Base-by-base conservation (phyloP, 2,113 vertebrate genomes). In the Bos javanicus region DNA sequence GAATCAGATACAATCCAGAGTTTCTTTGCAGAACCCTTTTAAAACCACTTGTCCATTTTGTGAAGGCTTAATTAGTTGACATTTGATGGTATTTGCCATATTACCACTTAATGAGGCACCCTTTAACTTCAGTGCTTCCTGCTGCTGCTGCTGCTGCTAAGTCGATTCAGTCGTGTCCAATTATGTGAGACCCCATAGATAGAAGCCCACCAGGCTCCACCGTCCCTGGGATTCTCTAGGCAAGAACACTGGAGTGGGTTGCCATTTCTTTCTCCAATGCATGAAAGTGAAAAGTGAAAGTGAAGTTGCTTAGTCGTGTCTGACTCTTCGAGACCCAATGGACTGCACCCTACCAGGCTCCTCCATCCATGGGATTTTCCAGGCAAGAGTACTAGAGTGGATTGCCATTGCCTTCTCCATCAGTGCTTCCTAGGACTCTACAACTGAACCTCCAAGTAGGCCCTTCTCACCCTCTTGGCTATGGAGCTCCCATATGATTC, bases 21-120 rank as follows among this genome's bases (percentile, higher is more conserved):
- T 90, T 94, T 89, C 92, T 92, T 87, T 56, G 26, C 21, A 83
- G 54, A 87, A 95, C 93, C 39, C 82, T 91, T 93, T 94, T 46
- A 91, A 87, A 95, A 64, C 33, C 23, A 88, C 23, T 30, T 64
- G 78, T 54, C 57, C n/a, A 39, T 59, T 94, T 48, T 64, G 52
- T 50, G 36, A 88, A 85, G 25, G 3, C 84, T 30, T 83, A 21
- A 33, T 89, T 81, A 89, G 43, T 23, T 91, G 50, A 94, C 87
- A 89, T 11, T 16, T 1, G 30, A 28, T 16, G 26, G 54, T 26
- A 62, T 94, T 81, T 97, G 46, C 57, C 91, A 94, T 8, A 11
- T 36, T 84, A 59, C 14, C 56, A 95, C 60, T 59, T 80, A 78
- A 48, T 1, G 3, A 80, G 50, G 6, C n/a, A 46, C 19, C 19